These are phyloP conservation scores for Lontra canadensis DNA, from an alignment of 2,113 vertebrate genomes.

Conservation along the genomic window DNA sequence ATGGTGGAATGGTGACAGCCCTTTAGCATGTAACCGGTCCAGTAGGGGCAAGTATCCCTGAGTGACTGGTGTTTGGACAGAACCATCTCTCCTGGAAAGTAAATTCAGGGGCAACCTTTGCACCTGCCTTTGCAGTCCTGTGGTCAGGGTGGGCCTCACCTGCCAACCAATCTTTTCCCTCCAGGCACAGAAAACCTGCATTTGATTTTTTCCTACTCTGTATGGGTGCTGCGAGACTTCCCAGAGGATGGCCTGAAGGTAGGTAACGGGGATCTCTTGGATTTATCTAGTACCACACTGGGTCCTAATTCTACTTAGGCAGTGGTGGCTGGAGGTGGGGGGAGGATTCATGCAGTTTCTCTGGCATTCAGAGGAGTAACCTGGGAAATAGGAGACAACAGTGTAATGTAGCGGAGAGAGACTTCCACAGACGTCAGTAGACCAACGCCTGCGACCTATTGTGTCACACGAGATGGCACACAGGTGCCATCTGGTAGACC, in stretches of 20 bases:
- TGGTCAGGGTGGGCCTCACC: background rate
- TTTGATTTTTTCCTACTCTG: constrained; percentile 96
- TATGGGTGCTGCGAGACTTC: constrained; percentile 96
- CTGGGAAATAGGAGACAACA: background rate
- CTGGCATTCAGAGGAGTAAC: background rate
- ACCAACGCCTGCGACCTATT: fast-evolving
- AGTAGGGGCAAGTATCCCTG: background rate
- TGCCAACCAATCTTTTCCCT: background rate
- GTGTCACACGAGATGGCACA: background rate
- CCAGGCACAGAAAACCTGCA: constrained; percentile 95
- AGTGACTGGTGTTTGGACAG: background rate
- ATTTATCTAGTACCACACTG: background rate
- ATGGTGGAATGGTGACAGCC: background rate
- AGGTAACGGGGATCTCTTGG: background rate
- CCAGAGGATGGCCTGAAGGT: constrained; percentile 98
- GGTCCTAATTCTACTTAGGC: background rate
- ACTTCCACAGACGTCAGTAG: background rate
- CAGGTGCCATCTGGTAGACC: background rate
- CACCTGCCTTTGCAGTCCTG: background rate
- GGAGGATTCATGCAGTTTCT: background rate
- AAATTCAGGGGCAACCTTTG: background rate
- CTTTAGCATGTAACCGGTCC: background rate
- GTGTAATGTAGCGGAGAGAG: background rate
- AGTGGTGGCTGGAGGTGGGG: background rate
- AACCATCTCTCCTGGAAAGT: background rate